A percentile compares a stretch with the other conserved stretches of the same genome.
Conservation (phyloP, 2,888 invertebrate genomes). For the Dendrolimus pini region DNA sequence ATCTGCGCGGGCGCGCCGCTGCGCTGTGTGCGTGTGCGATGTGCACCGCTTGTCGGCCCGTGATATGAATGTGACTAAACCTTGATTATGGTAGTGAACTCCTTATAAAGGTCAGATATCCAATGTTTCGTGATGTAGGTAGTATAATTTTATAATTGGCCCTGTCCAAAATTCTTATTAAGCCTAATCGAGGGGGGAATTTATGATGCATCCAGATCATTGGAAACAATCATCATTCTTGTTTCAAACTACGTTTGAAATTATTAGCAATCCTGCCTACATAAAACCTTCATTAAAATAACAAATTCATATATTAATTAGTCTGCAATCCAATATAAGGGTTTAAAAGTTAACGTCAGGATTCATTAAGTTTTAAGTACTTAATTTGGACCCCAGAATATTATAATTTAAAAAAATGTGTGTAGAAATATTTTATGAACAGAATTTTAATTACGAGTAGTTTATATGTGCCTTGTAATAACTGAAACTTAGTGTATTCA, state of each 20-base stretch:
- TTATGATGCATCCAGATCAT: constrained; percentile 23
- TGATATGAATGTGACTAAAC: constrained; percentile 75
- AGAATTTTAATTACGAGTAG: no score
- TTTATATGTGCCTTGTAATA: no score
- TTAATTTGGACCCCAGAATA: no score
- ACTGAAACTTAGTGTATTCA: no score
- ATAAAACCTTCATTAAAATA: no score
- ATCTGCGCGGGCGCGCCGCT: constrained; percentile 50
- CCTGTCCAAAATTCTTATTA: constrained; percentile 24
- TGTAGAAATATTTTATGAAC: no score
- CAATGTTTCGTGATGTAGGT: constrained; percentile 40
- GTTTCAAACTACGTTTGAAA: constrained; percentile 13
- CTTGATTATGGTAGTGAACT: constrained; percentile 73
- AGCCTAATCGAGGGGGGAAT: constrained; percentile 27
- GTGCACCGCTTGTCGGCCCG: constrained; percentile 65
- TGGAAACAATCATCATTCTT: constrained; percentile 24
- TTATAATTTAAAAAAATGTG: no score
- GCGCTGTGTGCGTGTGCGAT: constrained; percentile 42
- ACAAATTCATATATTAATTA: no score
- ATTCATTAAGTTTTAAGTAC: no score
- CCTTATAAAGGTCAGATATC: constrained; percentile 65
- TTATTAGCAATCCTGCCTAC: constrained; percentile 5
- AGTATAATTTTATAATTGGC: constrained; percentile 37
- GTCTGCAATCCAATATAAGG: no score
- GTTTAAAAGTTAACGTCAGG: no score